Conservation (phyloP, 2,888 invertebrate species). For the Pollenia angustigena region DNA sequence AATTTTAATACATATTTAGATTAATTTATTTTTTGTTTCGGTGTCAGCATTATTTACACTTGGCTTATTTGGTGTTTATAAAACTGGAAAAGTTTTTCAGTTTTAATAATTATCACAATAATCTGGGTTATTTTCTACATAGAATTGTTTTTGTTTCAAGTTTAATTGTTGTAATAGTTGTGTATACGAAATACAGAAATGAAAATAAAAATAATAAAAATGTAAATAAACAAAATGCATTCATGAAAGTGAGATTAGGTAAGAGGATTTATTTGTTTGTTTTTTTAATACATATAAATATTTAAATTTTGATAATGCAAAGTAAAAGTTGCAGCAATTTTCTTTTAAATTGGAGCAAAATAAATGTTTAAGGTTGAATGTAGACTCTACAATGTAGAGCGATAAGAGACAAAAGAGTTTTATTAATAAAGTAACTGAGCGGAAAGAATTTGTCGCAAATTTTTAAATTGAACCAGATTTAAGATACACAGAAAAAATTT, state of each 20-base stretch:
- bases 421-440: too few relatives aligned
- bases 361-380: background rate
- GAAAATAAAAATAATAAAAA: constrained; percentile 21
- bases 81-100: constrained; percentile 56
- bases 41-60: constrained; percentile 65
- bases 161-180: constrained; percentile 30
- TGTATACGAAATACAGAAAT: constrained; percentile 15
- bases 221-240: constrained; percentile 8
- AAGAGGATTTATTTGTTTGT: constrained; percentile 22
- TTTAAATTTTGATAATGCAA: constrained; percentile 46
- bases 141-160: constrained; percentile 42
- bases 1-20: constrained; percentile 41
- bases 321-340: background rate
- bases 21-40: constrained; percentile 43
- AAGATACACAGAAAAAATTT: too few relatives aligned
- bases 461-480: too few relatives aligned
- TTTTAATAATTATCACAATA: constrained; percentile 65
- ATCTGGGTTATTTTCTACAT: constrained; percentile 51
- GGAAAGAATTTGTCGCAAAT: too few relatives aligned
- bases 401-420: too few relatives aligned
- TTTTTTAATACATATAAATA: constrained; percentile 38
- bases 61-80: constrained; percentile 61
- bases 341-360: background rate
- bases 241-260: constrained; percentile 55
- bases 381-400: too few relatives aligned